Evolutionary conservation across 2,797 vertebrate species (phyloP).

Genomic region (Sebastes steindachneri): DNA sequence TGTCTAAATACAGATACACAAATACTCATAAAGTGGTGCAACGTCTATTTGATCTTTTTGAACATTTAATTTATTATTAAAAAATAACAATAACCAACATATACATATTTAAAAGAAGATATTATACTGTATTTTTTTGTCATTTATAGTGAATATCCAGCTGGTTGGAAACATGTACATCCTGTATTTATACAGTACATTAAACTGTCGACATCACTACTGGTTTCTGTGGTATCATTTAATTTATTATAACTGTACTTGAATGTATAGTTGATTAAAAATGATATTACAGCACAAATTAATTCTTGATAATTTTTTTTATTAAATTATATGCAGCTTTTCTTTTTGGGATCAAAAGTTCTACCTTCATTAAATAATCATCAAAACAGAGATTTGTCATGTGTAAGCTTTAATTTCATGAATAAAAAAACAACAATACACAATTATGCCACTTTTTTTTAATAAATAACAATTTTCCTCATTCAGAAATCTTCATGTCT

Average conservation of each 20-base stretch:
- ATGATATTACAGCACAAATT: not conserved
- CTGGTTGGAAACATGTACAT: conserved; percentile 48
- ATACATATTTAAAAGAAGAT: not conserved
- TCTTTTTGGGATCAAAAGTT: not conserved
- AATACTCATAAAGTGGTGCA: not conserved
- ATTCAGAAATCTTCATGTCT: conserved; percentile 39
- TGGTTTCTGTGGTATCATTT: not conserved
- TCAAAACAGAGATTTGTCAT: conserved; percentile 27
- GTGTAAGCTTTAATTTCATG: conserved; percentile 76
- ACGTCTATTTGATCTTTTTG: not conserved
- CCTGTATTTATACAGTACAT: conserved; percentile 40
- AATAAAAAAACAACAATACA: conserved; percentile 80
- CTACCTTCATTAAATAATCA: not conserved
- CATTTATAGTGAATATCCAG: conserved; percentile 37
- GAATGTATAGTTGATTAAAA: not conserved
- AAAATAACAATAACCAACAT: not conserved
- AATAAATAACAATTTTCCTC: conserved; percentile 76
- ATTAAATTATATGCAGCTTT: not conserved
- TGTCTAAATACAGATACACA: too few relatives aligned
- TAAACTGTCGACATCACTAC: conserved; percentile 16
- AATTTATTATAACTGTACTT: not conserved
- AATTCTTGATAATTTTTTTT: not conserved
- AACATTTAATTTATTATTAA: not conserved
- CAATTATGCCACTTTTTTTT: conserved; percentile 62
- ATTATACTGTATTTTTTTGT: conserved; percentile 25